Evolutionary conservation across 1,140 invertebrate species (phyloP), one percentile per base, ranked within the genome.

Genomic region (Leptonema lineaticorne): DNA sequence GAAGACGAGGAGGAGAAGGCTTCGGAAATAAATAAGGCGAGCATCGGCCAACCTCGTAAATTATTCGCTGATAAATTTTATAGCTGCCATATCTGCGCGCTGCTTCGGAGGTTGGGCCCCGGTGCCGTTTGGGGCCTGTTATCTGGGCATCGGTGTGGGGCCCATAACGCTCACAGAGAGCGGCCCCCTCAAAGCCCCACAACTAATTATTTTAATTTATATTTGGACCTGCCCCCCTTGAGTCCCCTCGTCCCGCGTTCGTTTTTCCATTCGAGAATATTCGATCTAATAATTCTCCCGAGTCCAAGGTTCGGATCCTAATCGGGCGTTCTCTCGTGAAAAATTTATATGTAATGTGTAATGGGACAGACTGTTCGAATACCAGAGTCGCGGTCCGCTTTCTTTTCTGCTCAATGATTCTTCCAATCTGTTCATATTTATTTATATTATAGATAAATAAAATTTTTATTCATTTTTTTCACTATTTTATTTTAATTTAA

Each of bases 21-120:
- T 27, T 24, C 45, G 37, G 59, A 62, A 62, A 62, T 62, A 62
- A 62, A 62, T 62, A 62, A 62, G 30, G 37, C 59, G 30, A 27
- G 30, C 59, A 33, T 45, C 59, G 59, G n/a, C 37, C 41, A 60
- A 57, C 50, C 18, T 66, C 63, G 62, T 69, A 65, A 69, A 60
- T 69, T 66, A 69, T 69, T 69, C 46, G 67, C 67, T 69, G 68
- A 69, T 69, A 65, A 62, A 66, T 66, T 69, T 69, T 69, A 69
- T 69, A 59, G 27, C 33, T 18, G 68, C 57, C 62, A 60, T 65
- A 66, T 66, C 64, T 66, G 64, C 50, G 48, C 14, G 45, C 48
- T 30, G 46, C 48, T 37, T 14, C 18, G 24, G 66, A 56, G 66
- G 33, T 68, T 57, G 66, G 33, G 57, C 28, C 46, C 5, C 9